Base-by-base conservation (phyloP, 2,888 invertebrate species). In the Hetaerina titia region DNA sequence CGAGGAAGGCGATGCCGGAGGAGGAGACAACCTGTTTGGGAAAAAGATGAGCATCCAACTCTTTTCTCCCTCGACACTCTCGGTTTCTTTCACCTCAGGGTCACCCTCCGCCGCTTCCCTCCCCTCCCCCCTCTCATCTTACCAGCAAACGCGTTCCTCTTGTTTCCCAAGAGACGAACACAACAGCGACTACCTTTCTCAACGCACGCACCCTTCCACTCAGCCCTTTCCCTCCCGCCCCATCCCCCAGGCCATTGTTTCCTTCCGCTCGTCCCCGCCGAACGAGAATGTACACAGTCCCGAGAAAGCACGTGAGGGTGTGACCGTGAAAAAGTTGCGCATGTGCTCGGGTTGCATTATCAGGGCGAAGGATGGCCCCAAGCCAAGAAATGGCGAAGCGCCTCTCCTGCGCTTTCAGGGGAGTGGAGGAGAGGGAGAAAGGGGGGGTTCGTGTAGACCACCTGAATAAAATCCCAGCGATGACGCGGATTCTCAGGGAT, bases 61-160 rank as follows among this genome's bases (percentile, higher is more conserved):
- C 90, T 90, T 90, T 56, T 90, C 90, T 64, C 64, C 90, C 64
- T 90, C 90, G 90, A 69, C 90, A 90, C 90, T 90, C 90, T 90
- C 90, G 64, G 90, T 90, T 90, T 90, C 90, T 90, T 90, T 90
- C 90, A 64, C 90, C 64, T 69, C 90, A 90, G 64, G 90, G 90
- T 90, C 90, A 90, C 90, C 64, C 89, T 57, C 58, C 57, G 56
- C 45, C n/a, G 19, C 17, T 17, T 1, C 2, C 88, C 45, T 45
- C 5, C 0, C 15, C n/a, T 22, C 8, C n/a, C 69, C n/a, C 69
- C n/a, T n/a, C 69, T 4, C 25, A 45, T 45, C 45, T 45, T 69
- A 7, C 69, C 8, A 81, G 11, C 31, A 81, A 25, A 81, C 7
- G 25, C 81, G 81, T 31, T 81, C 81, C 81, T 31, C 81, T 45